These are phyloP conservation scores for Drosophila affinis DNA, from an alignment of 2,888 invertebrate genomes.

Conservation along the genomic window DNA sequence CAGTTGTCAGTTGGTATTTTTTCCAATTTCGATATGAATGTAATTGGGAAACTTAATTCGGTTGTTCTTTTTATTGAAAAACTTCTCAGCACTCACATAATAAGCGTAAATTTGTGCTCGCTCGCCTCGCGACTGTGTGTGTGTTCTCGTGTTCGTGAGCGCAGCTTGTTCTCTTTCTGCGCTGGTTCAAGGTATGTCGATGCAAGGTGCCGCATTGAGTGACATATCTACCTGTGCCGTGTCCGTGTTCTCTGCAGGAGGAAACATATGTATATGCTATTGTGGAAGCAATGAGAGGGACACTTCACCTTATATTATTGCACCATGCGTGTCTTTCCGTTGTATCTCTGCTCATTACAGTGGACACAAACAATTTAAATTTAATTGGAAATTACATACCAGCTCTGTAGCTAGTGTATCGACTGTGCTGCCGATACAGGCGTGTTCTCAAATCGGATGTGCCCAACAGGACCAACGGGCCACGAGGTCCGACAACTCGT, in stretches of 20 bases:
- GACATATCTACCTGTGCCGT: neutral
- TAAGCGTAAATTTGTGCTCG: slow-evolving; percentile 66
- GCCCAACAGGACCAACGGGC: neutral
- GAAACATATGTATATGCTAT: neutral
- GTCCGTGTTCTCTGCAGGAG: neutral
- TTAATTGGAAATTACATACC: slow-evolving; percentile 42
- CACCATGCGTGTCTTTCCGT: neutral
- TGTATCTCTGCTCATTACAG: slow-evolving; percentile 36
- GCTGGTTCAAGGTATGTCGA: slow-evolving; percentile 45
- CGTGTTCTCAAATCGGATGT: neutral
- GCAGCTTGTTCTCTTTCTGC: slow-evolving; percentile 56
- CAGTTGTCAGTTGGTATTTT: slow-evolving; percentile 14
- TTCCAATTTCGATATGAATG: slow-evolving; percentile 12
- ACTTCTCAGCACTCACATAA: slow-evolving; percentile 72
- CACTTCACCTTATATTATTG: neutral
- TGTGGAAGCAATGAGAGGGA: neutral
- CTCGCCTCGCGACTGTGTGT: slow-evolving; percentile 7
- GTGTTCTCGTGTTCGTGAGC: slow-evolving; percentile 22
- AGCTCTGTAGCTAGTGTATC: neutral
- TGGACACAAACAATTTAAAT: slow-evolving; percentile 29
- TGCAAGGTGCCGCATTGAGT: neutral
- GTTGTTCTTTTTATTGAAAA: slow-evolving; percentile 64
- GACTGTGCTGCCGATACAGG: too few relatives aligned
- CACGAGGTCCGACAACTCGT: neutral
- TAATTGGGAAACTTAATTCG: slow-evolving; percentile 40